Conservation (phyloP, 1,140 invertebrate species). For the Cydia amplana region DNA sequence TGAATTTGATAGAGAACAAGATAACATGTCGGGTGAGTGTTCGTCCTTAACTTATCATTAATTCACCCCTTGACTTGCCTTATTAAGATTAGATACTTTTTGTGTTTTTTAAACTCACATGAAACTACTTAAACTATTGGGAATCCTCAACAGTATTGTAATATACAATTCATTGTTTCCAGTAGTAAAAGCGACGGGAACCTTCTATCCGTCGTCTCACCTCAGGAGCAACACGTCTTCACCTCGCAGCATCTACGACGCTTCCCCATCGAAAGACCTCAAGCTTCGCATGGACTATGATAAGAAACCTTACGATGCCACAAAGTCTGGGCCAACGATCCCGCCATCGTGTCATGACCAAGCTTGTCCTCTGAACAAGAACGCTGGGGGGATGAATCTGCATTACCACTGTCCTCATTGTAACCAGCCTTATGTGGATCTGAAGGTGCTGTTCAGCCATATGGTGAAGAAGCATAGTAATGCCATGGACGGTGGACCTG, state of each 20-base stretch:
- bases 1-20: conserved; percentile 72
- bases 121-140: background rate
- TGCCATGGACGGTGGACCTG: conserved; percentile 62
- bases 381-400: conserved; percentile 67
- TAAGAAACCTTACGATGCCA: conserved; percentile 58
- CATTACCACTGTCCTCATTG: conserved; percentile 74
- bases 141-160: background rate
- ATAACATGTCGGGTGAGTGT: conserved; percentile 74
- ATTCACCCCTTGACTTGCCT: background rate
- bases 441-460: conserved; percentile 70
- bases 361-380: conserved; percentile 69
- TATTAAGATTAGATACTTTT: background rate
- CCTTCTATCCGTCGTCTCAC: conserved; percentile 94
- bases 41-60: conserved; percentile 40
- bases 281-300: conserved; percentile 66
- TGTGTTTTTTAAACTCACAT: no score
- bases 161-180: conserved; percentile 76
- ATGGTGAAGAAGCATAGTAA: conserved; percentile 76
- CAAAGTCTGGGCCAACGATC: conserved; percentile 65
- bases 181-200: conserved; percentile 96
- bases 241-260: conserved; percentile 68
- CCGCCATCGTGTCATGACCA: conserved; percentile 71
- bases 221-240: conserved; percentile 77
- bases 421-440: conserved; percentile 69
- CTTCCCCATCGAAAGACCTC: conserved; percentile 68